Evolutionary conservation across 2,888 invertebrate genomes (phyloP).

Genomic region (Octodonta nipae): DNA sequence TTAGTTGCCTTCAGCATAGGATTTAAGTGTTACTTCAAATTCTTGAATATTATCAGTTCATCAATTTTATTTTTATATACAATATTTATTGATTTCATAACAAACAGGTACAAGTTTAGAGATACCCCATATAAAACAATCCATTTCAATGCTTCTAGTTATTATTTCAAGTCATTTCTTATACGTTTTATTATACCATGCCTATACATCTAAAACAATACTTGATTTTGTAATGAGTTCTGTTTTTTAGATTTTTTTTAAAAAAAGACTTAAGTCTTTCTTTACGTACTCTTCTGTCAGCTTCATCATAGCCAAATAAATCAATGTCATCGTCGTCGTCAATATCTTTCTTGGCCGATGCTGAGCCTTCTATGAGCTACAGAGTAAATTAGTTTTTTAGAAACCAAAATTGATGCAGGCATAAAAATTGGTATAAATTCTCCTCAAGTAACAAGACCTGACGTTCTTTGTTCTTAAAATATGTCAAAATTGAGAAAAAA

Average conservation of each 20-base stretch:
- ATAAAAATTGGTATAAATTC: too few species aligned
- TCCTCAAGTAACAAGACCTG: too few species aligned
- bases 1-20: too few species aligned
- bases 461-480: too few species aligned
- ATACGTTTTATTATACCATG: constrained; percentile 88
- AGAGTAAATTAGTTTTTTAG: too few species aligned
- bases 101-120: constrained; percentile 89
- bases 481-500: too few species aligned
- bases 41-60: constrained; percentile 81
- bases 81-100: constrained; percentile 89
- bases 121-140: constrained; percentile 92
- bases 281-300: constrained; percentile 74
- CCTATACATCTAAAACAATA: constrained; percentile 89
- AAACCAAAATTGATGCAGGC: too few species aligned
- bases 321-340: constrained; percentile 66
- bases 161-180: constrained; percentile 70
- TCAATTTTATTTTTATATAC: constrained; percentile 93
- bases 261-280: constrained; percentile 84
- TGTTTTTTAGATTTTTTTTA: constrained; percentile 91
- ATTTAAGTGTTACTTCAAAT: too few species aligned
- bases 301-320: constrained; percentile 82
- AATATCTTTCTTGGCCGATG: constrained; percentile 32
- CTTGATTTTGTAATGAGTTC: constrained; percentile 88
- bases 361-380: too few species aligned
- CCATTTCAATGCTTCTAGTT: constrained; percentile 74